phyloP scores from a whole-genome alignment of 2,113 vertebrate genomes.

The Amia ocellicauda region DNA sequence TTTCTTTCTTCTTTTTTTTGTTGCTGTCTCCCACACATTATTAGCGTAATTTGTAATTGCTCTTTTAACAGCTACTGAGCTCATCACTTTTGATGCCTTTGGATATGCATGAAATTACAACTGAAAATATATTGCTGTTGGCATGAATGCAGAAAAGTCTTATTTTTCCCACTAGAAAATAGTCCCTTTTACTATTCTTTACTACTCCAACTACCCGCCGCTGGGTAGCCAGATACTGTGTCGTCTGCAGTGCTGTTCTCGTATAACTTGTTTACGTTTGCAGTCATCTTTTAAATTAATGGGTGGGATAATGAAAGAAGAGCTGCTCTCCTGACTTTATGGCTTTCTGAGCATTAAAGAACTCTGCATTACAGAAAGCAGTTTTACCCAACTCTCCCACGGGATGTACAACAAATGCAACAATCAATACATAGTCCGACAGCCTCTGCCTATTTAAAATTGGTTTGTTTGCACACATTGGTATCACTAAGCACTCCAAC shows the following conservation, averaged over 20 bases:
- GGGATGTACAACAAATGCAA: neutral
- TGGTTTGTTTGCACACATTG: neutral
- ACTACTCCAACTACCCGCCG: neutral
- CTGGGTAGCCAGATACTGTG: neutral
- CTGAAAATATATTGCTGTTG: neutral
- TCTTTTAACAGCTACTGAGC: neutral
- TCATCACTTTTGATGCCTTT: neutral
- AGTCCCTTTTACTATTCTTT: neutral
- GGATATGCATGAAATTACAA: conserved; percentile 9
- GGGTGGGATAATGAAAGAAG: neutral
- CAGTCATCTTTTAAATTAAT: neutral
- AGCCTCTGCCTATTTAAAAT: neutral
- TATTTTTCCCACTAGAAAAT: neutral
- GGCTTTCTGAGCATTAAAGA: conserved; percentile 5
- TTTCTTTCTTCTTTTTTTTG: neutral
- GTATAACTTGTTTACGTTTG: neutral
- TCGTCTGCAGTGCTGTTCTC: neutral
- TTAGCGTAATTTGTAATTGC: neutral
- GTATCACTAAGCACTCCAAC: neutral
- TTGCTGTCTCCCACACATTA: no score
- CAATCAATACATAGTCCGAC: conserved; percentile 3
- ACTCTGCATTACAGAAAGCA: conserved; percentile 3
- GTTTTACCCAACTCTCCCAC: neutral
- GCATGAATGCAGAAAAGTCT: neutral
- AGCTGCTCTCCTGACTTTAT: neutral